Percentiles rank a stretch among this genome's conserved stretches.
These are phyloP conservation scores for Sussaba pulchella DNA, from an alignment of 2,888 invertebrate genomes.

Conservation along the genomic window DNA sequence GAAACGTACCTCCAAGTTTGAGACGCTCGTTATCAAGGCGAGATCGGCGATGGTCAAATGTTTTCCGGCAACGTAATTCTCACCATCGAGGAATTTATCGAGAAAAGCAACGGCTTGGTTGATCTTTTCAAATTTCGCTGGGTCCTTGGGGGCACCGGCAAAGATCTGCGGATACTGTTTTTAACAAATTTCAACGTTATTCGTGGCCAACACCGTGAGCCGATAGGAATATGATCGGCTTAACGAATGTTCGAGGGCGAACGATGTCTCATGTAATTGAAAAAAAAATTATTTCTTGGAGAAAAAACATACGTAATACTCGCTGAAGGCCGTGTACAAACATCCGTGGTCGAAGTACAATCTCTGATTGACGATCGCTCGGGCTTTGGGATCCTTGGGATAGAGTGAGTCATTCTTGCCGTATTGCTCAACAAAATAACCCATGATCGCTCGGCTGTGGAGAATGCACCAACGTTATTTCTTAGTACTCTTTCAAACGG, in stretches of 20 bases:
- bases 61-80: slow-evolving; percentile 90
- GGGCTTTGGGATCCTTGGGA: slow-evolving; percentile 87
- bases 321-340: slow-evolving; percentile 85
- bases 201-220: not conserved
- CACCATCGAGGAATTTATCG: slow-evolving; percentile 90
- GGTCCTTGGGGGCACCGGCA: slow-evolving; percentile 85
- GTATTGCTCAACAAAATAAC: slow-evolving; percentile 88
- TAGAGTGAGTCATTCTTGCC: slow-evolving; percentile 88
- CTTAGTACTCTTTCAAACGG: not conserved
- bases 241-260: too few relatives aligned
- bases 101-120: slow-evolving; percentile 89
- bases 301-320: slow-evolving; percentile 86
- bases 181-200: not conserved
- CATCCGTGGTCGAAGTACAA: slow-evolving; percentile 88
- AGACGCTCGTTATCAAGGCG: slow-evolving; percentile 88
- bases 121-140: slow-evolving; percentile 89
- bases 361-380: slow-evolving; percentile 88
- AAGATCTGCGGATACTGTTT: slow-evolving; percentile 84
- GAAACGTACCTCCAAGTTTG: slow-evolving; percentile 88
- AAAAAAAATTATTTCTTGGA: too few relatives aligned
- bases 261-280: too few relatives aligned
- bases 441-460: slow-evolving; percentile 88
- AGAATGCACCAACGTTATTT: slow-evolving; percentile 17
- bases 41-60: slow-evolving; percentile 92
- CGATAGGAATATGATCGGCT: too few relatives aligned